Evolutionary conservation across 2,797 vertebrate species (phyloP).

Genomic region (Cheirogaleus major): DNA sequence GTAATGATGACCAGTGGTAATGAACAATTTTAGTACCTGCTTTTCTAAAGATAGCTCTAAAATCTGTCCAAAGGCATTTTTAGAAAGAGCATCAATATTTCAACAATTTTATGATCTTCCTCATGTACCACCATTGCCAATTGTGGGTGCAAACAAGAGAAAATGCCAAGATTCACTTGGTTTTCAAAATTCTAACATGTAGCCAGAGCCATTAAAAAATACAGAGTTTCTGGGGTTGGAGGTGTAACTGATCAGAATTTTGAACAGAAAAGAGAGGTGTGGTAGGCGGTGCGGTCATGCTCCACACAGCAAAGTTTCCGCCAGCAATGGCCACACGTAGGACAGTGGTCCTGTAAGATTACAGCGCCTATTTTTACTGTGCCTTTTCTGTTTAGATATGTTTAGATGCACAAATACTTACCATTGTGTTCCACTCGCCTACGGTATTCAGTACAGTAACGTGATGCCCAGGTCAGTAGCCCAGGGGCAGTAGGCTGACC

Average conservation of each 20-base stretch:
- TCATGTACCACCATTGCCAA: neutral
- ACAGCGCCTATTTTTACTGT: neutral
- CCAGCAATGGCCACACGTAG: neutral
- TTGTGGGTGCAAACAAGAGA: neutral
- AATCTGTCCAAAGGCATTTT: neutral
- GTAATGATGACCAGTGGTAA: neutral
- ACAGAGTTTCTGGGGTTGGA: neutral
- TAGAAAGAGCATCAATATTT: neutral
- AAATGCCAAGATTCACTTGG: neutral
- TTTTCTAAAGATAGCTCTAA: neutral
- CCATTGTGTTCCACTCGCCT: neutral
- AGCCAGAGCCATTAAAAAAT: neutral
- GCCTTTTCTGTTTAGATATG: neutral
- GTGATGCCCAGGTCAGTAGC: neutral
- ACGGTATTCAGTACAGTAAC: neutral
- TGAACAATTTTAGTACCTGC: neutral
- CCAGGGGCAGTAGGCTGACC: neutral
- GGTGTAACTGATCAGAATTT: neutral
- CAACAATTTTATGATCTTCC: neutral
- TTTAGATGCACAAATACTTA: neutral
- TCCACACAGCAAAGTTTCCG: neutral
- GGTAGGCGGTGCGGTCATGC: neutral
- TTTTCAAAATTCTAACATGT: neutral
- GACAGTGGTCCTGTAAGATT: neutral
- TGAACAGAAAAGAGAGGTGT: neutral